A percentile compares a stretch with the other conserved stretches of the same genome.
Evolutionary conservation across 1,140 invertebrate species (phyloP).

Genomic region (Calliphora vicina): DNA sequence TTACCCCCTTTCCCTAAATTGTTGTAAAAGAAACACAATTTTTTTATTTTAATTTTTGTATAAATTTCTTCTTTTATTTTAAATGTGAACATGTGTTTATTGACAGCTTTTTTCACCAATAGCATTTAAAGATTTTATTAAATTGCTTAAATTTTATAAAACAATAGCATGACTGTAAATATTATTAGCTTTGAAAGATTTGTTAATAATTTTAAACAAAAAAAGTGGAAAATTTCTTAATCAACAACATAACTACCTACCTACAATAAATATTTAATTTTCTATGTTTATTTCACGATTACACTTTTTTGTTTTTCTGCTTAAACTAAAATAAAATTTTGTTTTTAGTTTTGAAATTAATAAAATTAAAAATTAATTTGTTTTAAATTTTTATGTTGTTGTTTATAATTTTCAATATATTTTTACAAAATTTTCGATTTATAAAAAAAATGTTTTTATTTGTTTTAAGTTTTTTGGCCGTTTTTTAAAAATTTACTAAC

Average conservation of each 20-base stretch:
- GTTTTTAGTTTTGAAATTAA: neutral
- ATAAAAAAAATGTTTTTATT: neutral
- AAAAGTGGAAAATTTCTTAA: conserved; percentile 29
- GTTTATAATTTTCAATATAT: neutral
- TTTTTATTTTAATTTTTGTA: too few relatives aligned
- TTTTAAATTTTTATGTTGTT: neutral
- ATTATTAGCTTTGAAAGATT: too few relatives aligned
- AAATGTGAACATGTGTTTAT: too few relatives aligned
- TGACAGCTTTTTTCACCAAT: too few relatives aligned
- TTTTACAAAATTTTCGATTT: neutral
- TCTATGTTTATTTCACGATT: neutral
- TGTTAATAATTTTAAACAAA: neutral
- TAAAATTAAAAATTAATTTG: neutral
- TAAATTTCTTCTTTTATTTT: conserved; percentile 18
- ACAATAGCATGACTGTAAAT: too few relatives aligned
- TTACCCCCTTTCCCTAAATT: too few relatives aligned
- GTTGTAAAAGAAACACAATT: too few relatives aligned
- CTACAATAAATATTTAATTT: neutral
- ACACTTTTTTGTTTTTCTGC: neutral
- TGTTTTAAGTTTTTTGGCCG: neutral
- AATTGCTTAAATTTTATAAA: too few relatives aligned
- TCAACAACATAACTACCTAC: neutral
- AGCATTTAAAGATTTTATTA: too few relatives aligned
- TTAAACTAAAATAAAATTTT: neutral
- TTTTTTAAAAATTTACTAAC: neutral